These are phyloP conservation scores for Drosophila oshimai DNA, from an alignment of 1,140 invertebrate species.

Conservation along the genomic window DNA sequence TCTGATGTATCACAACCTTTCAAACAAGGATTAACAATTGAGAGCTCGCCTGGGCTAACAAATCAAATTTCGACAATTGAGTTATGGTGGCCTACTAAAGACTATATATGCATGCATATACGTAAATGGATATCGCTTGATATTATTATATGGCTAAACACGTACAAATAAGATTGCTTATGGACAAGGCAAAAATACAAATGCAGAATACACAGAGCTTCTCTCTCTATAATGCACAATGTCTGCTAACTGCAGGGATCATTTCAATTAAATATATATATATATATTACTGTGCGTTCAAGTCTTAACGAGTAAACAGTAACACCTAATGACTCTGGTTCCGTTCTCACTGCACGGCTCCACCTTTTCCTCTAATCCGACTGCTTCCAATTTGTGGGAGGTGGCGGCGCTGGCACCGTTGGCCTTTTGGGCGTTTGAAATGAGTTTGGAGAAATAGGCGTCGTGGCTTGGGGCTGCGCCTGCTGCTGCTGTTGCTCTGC, in stretches of 20 bases:
- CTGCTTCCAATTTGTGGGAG: slow-evolving; percentile 68
- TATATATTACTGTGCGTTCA: slow-evolving; percentile 74
- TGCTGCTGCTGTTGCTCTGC: slow-evolving; percentile 16
- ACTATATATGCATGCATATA: slow-evolving; percentile 48
- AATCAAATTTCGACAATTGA: slow-evolving; percentile 65
- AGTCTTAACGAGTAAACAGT: slow-evolving; percentile 65
- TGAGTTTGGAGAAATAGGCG: slow-evolving; percentile 75
- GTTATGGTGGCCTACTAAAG: slow-evolving; percentile 59
- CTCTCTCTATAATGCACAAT: slow-evolving; percentile 38
- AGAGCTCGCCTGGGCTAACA: slow-evolving; percentile 37
- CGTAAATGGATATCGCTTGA: slow-evolving; percentile 48
- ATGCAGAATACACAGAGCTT: slow-evolving; percentile 62
- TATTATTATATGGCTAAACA: slow-evolving; percentile 71
- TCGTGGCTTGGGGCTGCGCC: slow-evolving; percentile 53
- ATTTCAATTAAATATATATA: slow-evolving; percentile 5
- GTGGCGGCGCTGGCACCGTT: slow-evolving; percentile 78
- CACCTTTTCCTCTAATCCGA: slow-evolving; percentile 36
- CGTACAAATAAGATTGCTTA: slow-evolving; percentile 66
- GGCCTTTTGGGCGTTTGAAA: slow-evolving; percentile 78
- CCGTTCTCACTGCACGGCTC: neutral
- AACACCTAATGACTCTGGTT: slow-evolving; percentile 57
- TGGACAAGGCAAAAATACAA: slow-evolving; percentile 75
- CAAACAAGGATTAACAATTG: slow-evolving; percentile 70
- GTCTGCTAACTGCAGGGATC: slow-evolving; percentile 33
- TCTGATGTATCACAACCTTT: slow-evolving; percentile 76